These are phyloP conservation scores for Maconellicoccus hirsutus DNA, from an alignment of 1,140 invertebrate genomes.

Conservation along the genomic window DNA sequence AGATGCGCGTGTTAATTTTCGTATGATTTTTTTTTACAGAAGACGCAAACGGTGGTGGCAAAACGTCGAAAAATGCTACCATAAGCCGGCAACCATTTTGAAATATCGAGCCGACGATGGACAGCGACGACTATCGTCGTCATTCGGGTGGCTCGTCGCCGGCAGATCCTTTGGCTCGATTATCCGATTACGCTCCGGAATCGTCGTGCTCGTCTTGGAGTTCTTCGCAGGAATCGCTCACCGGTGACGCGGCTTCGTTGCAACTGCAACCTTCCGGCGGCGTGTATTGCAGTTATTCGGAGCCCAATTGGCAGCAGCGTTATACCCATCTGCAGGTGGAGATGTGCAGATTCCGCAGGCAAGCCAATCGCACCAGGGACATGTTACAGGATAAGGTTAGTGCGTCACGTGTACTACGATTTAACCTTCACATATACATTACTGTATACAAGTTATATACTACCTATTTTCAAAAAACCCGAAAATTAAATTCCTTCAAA, in stretches of 20 bases:
- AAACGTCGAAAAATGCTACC: no score
- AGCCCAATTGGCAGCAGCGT: background rate
- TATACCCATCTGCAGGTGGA: background rate
- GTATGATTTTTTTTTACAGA: no score
- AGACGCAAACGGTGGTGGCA: no score
- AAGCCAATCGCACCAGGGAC: background rate
- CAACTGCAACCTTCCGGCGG: background rate
- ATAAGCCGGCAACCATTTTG: no score
- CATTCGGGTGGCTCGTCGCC: slow-evolving; percentile 4
- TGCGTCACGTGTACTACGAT: no score
- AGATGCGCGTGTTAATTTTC: no score
- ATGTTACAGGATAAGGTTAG: background rate
- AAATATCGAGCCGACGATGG: no score
- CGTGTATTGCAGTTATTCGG: background rate
- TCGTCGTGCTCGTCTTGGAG: slow-evolving; percentile 2
- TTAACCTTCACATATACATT: no score
- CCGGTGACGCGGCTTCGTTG: background rate
- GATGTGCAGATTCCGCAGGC: background rate
- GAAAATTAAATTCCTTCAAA: no score
- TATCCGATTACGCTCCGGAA: background rate
- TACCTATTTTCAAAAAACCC: no score
- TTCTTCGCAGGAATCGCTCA: background rate
- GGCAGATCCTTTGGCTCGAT: background rate
- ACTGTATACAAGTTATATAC: no score
- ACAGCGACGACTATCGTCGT: background rate